These are phyloP conservation scores for Metaphire vulgaris DNA, from an alignment of 1,140 invertebrate species.

Conservation along the genomic window DNA sequence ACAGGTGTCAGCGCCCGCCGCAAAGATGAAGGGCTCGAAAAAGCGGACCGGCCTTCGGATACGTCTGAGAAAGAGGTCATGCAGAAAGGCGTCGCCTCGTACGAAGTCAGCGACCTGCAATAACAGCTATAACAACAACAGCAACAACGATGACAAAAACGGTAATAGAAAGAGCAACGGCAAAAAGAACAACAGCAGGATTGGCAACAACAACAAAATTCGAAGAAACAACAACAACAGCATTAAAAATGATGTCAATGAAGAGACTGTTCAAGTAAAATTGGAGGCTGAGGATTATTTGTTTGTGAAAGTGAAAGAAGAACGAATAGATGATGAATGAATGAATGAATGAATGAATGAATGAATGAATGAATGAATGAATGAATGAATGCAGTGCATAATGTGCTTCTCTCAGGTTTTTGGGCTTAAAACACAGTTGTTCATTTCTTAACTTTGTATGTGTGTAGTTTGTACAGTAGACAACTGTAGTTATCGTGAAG, in stretches of 20 bases:
- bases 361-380: too few relatives aligned
- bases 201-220: too few relatives aligned
- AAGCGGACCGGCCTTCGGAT: neutral
- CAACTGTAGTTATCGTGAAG: too few relatives aligned
- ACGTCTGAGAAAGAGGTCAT: neutral
- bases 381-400: too few relatives aligned
- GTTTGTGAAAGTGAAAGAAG: neutral
- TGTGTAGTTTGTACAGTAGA: too few relatives aligned
- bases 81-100: neutral
- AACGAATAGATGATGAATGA: neutral
- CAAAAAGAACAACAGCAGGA: neutral
- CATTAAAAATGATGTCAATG: too few relatives aligned
- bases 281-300: neutral
- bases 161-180: neutral
- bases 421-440: too few relatives aligned
- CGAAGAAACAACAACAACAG: too few relatives aligned
- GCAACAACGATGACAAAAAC: too few relatives aligned
- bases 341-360: neutral
- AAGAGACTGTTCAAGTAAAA: neutral
- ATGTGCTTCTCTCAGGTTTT: too few relatives aligned
- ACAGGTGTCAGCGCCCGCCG: neutral
- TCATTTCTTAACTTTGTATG: too few relatives aligned
- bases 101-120: neutral
- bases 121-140: neutral
- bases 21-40: neutral